These are phyloP conservation scores for Agonum fuliginosum DNA, from an alignment of 2,888 invertebrate genomes.

Conservation along the genomic window DNA sequence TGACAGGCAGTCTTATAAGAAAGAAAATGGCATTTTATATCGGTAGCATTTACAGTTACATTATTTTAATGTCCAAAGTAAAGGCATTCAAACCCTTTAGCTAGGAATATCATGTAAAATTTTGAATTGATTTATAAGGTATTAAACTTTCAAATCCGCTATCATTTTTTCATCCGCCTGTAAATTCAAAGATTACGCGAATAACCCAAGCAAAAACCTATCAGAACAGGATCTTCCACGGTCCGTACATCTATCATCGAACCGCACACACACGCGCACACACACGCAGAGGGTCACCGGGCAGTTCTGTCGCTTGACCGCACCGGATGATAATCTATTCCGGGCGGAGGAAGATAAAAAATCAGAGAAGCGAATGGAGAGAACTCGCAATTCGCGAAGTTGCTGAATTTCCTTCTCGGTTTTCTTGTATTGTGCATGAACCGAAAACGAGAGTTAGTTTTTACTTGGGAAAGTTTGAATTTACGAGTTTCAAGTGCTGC, in stretches of 20 bases:
- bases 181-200: constrained; percentile 20
- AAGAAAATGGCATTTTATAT: no score
- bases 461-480: constrained; percentile 3
- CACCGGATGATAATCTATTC: constrained; percentile 36
- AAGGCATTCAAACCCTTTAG: no score
- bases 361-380: no score
- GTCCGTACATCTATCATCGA: neutral
- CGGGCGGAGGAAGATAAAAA: neutral
- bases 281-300: neutral
- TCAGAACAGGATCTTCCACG: constrained; percentile 2
- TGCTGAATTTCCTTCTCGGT: neutral
- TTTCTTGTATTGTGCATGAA: neutral
- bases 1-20: no score
- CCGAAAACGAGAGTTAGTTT: neutral
- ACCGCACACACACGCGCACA: neutral
- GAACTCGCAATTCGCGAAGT: no score
- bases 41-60: no score
- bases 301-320: constrained; percentile 29
- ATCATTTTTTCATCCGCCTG: neutral
- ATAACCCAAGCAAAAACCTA: neutral
- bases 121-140: neutral
- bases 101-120: no score
- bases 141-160: neutral
- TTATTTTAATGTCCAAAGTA: no score
- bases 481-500: neutral